Conservation (phyloP, 2,888 invertebrate species). For the Tholera decimalis region DNA sequence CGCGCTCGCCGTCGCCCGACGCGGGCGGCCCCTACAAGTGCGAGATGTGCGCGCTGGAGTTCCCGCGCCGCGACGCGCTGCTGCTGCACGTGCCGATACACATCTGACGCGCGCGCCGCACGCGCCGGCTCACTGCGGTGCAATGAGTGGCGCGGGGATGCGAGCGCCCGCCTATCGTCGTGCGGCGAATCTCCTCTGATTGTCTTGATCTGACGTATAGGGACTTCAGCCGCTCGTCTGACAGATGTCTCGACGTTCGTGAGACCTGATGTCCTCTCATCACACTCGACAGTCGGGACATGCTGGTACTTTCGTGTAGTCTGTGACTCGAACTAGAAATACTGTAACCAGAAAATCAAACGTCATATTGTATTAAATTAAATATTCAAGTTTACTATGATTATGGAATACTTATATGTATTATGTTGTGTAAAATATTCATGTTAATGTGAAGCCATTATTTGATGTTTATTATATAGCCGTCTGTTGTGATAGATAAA, state of each 20-base stretch:
- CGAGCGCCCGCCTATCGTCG: conserved; percentile 1
- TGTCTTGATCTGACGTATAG: conserved; percentile 1
- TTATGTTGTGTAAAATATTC: conserved; percentile 53
- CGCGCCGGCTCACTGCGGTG: conserved; percentile 4
- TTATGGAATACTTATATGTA: conserved; percentile 54
- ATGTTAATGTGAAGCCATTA: conserved; percentile 50
- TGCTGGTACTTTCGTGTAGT: conserved; percentile 19
- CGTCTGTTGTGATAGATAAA: conserved; percentile 60
- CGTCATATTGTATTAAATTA: conserved; percentile 57
- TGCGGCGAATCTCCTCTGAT: conserved; percentile 49
- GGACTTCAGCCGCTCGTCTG: not conserved
- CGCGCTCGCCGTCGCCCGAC: conserved; percentile 77
- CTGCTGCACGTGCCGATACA: conserved; percentile 95
- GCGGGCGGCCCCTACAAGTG: conserved; percentile 93
- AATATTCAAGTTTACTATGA: conserved; percentile 47
- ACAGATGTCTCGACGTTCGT: not conserved
- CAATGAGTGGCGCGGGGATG: not conserved
- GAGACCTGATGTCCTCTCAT: conserved; percentile 1
- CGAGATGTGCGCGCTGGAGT: conserved; percentile 96
- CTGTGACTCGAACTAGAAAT: conserved; percentile 39
- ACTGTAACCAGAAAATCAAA: conserved; percentile 51
- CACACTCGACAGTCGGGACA: conserved; percentile 3
- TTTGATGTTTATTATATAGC: conserved; percentile 49
- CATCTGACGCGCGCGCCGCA: conserved; percentile 91
- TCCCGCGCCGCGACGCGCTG: conserved; percentile 94